Evolutionary conservation across 1,140 invertebrate genomes (phyloP).

Genomic region (Drosophila bocki): DNA sequence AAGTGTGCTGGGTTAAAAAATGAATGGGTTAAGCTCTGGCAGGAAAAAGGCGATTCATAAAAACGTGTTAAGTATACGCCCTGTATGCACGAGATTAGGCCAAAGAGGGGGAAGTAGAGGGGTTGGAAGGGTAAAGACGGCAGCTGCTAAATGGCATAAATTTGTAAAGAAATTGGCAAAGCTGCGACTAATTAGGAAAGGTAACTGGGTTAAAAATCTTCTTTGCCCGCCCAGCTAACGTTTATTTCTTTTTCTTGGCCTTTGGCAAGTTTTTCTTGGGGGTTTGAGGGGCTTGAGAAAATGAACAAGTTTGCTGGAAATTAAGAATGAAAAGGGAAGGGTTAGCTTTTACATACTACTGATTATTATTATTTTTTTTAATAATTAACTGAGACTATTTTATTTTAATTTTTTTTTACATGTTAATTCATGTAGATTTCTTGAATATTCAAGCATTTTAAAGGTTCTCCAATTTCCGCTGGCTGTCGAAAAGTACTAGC

Average conservation of each 20-base stretch:
- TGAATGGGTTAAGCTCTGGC: slow-evolving; percentile 11
- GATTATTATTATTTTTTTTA: no score
- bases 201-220: slow-evolving; percentile 51
- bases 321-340: background rate
- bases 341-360: background rate
- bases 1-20: background rate
- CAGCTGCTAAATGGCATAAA: slow-evolving; percentile 44
- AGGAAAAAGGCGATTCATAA: slow-evolving; percentile 49
- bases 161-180: slow-evolving; percentile 58
- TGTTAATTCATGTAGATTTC: background rate
- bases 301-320: slow-evolving; percentile 2
- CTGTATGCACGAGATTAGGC: slow-evolving; percentile 34
- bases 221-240: background rate
- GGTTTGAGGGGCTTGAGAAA: background rate
- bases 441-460: background rate
- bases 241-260: slow-evolving; percentile 13
- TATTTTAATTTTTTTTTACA: no score
- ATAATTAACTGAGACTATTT: no score
- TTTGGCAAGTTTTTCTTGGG: background rate
- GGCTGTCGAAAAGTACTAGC: slow-evolving; percentile 1
- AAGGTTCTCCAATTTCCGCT: background rate
- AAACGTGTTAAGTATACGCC: slow-evolving; percentile 55
- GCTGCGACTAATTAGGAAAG: slow-evolving; percentile 51
- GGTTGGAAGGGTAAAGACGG: background rate
- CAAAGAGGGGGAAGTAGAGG: background rate